phyloP scores from a whole-genome alignment of 2,888 invertebrate species.

The Brenthis ino region DNA sequence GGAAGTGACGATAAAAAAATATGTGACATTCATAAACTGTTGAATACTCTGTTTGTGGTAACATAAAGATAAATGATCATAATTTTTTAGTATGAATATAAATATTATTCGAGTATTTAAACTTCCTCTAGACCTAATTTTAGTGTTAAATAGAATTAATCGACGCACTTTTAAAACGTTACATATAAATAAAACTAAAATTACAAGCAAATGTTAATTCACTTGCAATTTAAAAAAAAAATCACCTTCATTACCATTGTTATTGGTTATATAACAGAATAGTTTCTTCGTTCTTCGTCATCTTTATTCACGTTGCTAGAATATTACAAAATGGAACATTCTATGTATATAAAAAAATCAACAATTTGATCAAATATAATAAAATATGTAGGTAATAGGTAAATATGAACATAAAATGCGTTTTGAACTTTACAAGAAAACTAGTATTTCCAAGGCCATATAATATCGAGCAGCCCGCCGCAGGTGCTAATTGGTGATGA shows the following conservation, averaged over 20 bases:
- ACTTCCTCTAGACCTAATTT: conserved; percentile 17
- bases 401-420: conserved; percentile 23
- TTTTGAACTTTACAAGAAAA: conserved; percentile 35
- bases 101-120: conserved; percentile 16
- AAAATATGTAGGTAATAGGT: background rate
- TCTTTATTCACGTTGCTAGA: background rate
- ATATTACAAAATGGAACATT: background rate
- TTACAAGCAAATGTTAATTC: background rate
- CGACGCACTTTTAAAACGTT: background rate
- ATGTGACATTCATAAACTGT: conserved; percentile 27
- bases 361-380: background rate
- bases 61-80: conserved; percentile 29
- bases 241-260: conserved; percentile 14
- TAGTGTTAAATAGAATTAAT: background rate
- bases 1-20: conserved; percentile 24
- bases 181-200: background rate
- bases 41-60: background rate
- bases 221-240: conserved; percentile 11
- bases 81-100: conserved; percentile 28
- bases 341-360: background rate
- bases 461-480: conserved; percentile 36
- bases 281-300: conserved; percentile 8
- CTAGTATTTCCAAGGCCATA: conserved; percentile 40
- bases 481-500: conserved; percentile 46
- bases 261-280: conserved; percentile 13